Evolutionary conservation across 2,797 vertebrate genomes (phyloP), one percentile per base, ranked within the genome.

Genomic region (Artibeus jamaicensis): DNA sequence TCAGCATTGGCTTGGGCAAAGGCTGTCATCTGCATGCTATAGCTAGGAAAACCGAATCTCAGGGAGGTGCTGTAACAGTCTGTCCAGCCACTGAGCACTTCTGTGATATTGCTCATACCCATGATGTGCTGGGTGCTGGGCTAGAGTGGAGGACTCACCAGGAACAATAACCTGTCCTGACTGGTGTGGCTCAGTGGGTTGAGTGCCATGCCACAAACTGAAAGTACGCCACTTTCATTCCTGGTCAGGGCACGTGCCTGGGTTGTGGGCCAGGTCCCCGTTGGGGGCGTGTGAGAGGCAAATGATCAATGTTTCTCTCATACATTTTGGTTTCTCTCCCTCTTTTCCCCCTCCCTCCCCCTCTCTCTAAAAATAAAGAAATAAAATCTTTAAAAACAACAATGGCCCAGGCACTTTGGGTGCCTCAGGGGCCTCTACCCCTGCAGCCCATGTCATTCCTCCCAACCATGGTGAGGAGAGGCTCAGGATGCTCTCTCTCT

Each of bases 1-100:
- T 67, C 59, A 12, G 26, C 0, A 0, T 7, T 18, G 14, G 12
- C 1, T 37, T 18, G 0, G 57, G 15, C 44, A 21, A 32, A 57
- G 15, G 24, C 65, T 32, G 22, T 26, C 9, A 8, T 53, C 29
- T 5, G 48, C 14, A 44, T 19, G 32, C 46, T 15, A 7, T 32
- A 5, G 29, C 18, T 14, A 53, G 50, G 62, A 65, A 67, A 34
- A 46, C 42, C 3, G 9, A 12, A 9, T 34, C 81, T 42, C 42
- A 1, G 50, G 42, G 16, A 18, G 5, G 19, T 32, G 50, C 46
- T 15, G 3, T 50, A 44, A 12, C 22, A 44, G 29, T 22, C 29
- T 29, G 34, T 21, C 42, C 4, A 1, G 19, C 24, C 55, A 8
- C 3, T 11, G 5, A 53, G 18, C 53, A 24, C 19, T 65, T 67